Conservation (phyloP, 2,797 vertebrate genomes). For the Tokudaia tokunoshimensis region DNA sequence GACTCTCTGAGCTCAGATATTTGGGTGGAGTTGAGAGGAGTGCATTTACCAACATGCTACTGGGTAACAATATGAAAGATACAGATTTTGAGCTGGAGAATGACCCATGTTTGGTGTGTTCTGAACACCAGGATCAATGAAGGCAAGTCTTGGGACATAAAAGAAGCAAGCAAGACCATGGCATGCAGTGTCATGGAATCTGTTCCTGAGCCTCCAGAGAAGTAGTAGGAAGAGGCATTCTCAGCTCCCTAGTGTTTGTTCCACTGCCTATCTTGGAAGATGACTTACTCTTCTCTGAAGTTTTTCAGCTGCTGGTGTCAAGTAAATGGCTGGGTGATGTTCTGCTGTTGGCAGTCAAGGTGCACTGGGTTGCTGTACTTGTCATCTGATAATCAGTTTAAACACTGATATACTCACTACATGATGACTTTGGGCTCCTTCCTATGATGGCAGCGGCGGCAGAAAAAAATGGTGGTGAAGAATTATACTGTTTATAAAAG, state of each 20-base stretch:
- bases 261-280: background rate
- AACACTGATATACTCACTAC: constrained; percentile 43
- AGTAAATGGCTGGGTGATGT: constrained; percentile 42
- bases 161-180: rapidly evolving
- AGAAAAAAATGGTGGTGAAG: background rate
- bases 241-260: background rate
- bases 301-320: background rate
- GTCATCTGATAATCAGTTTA: constrained; percentile 44
- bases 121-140: background rate
- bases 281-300: background rate
- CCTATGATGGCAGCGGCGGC: background rate
- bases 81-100: background rate
- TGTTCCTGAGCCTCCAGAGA: background rate
- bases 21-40: background rate
- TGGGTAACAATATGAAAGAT: background rate
- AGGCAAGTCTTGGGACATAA: background rate
- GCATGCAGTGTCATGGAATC: background rate
- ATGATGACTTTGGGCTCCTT: constrained; percentile 6
- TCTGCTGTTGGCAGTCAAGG: background rate
- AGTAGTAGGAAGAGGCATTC: background rate
- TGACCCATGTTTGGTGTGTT: background rate
- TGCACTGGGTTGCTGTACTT: background rate
- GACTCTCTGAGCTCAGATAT: background rate
- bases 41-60: background rate
- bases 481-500: constrained; percentile 37